Percentiles rank a stretch among this genome's conserved stretches.
phyloP scores from a whole-genome alignment of 2,888 invertebrate species.

The Acleris literana region DNA sequence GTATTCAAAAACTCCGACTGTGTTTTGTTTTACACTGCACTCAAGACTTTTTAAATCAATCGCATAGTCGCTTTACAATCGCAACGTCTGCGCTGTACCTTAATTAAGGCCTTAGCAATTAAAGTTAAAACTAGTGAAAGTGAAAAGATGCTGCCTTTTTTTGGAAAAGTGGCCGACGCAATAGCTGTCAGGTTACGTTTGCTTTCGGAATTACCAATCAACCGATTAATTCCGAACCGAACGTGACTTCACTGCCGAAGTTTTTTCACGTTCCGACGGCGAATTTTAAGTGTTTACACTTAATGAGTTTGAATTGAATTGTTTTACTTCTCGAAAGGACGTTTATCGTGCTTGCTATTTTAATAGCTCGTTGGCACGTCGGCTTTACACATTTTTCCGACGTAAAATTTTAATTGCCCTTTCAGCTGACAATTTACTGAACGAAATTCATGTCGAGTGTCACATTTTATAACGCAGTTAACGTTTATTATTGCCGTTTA shows the following conservation, averaged over 20 bases:
- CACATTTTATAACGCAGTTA: conserved; percentile 24
- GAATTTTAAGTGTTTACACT: conserved; percentile 55
- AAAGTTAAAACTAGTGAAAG: conserved; percentile 41
- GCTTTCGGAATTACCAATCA: conserved; percentile 58
- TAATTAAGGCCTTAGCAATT: conserved; percentile 27
- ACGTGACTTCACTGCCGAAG: conserved; percentile 41
- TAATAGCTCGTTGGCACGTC: conserved; percentile 20
- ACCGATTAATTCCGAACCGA: conserved; percentile 48
- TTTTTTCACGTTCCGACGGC: conserved; percentile 50
- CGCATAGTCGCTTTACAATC: not conserved
- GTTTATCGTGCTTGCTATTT: conserved; percentile 26
- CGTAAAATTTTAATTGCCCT: conserved; percentile 23
- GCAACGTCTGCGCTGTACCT: conserved; percentile 3
- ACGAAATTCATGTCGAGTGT: conserved; percentile 26
- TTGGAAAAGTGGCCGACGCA: conserved; percentile 50
- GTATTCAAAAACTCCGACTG: not conserved
- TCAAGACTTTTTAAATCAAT: no score
- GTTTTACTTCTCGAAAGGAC: conserved; percentile 27
- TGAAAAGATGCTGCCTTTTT: conserved; percentile 43
- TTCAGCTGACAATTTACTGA: conserved; percentile 26
- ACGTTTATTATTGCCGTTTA: conserved; percentile 27
- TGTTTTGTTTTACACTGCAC: not conserved
- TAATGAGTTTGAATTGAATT: conserved; percentile 32
- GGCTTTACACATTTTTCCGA: conserved; percentile 29
- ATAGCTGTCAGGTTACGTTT: conserved; percentile 56